Conservation (phyloP, 1,140 invertebrate genomes). For the Nephila pilipes region DNA sequence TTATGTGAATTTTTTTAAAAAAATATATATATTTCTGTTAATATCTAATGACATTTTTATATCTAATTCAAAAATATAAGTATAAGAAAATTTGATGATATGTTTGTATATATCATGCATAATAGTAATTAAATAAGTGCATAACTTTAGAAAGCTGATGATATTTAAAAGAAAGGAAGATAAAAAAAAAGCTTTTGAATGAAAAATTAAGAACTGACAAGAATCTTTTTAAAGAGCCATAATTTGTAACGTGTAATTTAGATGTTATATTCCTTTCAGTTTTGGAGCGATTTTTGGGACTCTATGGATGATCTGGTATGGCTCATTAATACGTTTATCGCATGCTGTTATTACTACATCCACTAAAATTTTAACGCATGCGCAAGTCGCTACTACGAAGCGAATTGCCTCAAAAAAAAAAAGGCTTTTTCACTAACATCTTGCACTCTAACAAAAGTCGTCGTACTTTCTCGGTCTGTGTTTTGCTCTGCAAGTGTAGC, state of each 20-base stretch:
- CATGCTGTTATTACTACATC: neutral
- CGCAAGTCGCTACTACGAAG: neutral
- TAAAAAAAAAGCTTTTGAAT: neutral
- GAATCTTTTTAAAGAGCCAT: neutral
- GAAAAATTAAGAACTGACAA: neutral
- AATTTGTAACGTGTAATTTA: neutral
- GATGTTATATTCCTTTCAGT: constrained; percentile 59
- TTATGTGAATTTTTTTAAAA: too few relatives aligned
- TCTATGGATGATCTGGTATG: constrained; percentile 76
- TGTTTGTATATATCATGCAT: too few relatives aligned
- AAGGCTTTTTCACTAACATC: neutral
- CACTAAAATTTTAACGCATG: constrained; percentile 5
- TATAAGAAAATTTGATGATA: too few relatives aligned
- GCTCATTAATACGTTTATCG: constrained; percentile 49
- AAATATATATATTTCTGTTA: too few relatives aligned
- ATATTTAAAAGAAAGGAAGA: neutral
- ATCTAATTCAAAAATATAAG: too few relatives aligned
- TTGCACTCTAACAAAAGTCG: neutral
- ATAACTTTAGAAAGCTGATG: neutral
- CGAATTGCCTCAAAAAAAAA: neutral
- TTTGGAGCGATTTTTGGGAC: constrained; percentile 76
- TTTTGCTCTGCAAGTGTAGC: too few relatives aligned
- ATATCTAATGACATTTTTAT: too few relatives aligned
- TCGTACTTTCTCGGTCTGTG: neutral
- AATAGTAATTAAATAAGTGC: too few relatives aligned